Evolutionary conservation across 2,113 vertebrate genomes (phyloP).

Genomic region (Athene noctua): DNA sequence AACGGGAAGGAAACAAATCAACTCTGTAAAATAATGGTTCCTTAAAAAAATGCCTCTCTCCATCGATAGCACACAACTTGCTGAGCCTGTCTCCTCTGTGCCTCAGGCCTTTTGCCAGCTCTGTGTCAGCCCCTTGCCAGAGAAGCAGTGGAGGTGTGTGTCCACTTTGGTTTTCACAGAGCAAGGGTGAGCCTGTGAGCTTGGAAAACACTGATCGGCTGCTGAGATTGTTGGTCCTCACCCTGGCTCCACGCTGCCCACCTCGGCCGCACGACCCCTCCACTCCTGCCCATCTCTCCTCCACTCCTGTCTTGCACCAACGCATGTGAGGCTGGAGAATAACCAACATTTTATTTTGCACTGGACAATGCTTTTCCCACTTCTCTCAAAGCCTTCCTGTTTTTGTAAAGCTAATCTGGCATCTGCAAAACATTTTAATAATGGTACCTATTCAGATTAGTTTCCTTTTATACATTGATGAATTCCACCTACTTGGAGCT

Average conservation of each 20-base stretch:
- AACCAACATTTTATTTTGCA: not conserved
- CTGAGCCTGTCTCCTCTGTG: not conserved
- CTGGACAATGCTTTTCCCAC: conserved; percentile 23
- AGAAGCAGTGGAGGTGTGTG: not conserved
- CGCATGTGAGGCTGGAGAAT: not conserved
- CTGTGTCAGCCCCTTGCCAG: not conserved
- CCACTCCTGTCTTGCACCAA: not conserved
- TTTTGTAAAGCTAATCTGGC: conserved; percentile 45
- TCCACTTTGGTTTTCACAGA: not conserved
- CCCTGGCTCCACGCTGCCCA: fast-evolving
- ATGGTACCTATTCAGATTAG: conserved; percentile 44
- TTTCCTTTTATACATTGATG: conserved; percentile 22
- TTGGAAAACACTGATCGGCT: not conserved
- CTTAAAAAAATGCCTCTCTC: not conserved
- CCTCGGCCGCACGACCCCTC: fast-evolving
- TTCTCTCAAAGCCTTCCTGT: conserved; percentile 44
- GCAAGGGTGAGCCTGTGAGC: fast-evolving
- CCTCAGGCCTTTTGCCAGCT: not conserved
- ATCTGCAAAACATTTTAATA: conserved; percentile 36
- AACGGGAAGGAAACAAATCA: conserved; percentile 20
- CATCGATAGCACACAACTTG: not conserved
- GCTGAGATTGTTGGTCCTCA: not conserved
- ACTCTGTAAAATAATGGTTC: not conserved
- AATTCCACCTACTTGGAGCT: conserved; percentile 47
- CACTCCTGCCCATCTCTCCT: no score